These are phyloP conservation scores for Venturia canescens DNA, from an alignment of 1,140 invertebrate genomes.

Conservation along the genomic window DNA sequence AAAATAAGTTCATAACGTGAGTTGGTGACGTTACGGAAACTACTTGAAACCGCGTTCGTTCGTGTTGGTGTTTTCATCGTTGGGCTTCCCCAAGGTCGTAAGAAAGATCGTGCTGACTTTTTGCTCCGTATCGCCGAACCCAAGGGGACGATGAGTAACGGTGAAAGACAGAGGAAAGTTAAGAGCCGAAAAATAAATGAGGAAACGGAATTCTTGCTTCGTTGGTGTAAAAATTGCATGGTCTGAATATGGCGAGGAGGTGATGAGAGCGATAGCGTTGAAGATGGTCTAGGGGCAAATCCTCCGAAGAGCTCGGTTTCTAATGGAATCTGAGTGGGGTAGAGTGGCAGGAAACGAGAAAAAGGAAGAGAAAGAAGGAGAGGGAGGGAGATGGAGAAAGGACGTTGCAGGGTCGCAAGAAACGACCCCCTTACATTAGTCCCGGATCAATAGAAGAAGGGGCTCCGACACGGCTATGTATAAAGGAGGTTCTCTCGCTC, in stretches of 20 bases:
- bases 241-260: background rate
- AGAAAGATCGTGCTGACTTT: no score
- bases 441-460: conserved; percentile 72
- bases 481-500: conserved; percentile 10
- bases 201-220: background rate
- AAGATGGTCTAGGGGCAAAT: background rate
- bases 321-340: background rate
- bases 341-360: background rate
- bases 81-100: no score
- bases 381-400: background rate
- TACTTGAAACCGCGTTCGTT: no score
- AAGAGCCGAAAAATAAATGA: background rate
- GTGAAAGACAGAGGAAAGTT: background rate
- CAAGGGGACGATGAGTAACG: no score
- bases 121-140: no score
- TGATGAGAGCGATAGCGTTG: background rate
- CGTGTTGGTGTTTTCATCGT: no score
- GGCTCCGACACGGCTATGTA: conserved; percentile 45
- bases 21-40: no score
- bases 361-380: background rate
- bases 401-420: conserved; percentile 66
- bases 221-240: background rate
- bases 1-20: no score
- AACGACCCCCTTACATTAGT: conserved; percentile 66
- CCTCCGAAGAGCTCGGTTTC: conserved; percentile 20